These are phyloP conservation scores for Malacoraja senta DNA, from an alignment of 2,797 vertebrate genomes.

Conservation along the genomic window DNA sequence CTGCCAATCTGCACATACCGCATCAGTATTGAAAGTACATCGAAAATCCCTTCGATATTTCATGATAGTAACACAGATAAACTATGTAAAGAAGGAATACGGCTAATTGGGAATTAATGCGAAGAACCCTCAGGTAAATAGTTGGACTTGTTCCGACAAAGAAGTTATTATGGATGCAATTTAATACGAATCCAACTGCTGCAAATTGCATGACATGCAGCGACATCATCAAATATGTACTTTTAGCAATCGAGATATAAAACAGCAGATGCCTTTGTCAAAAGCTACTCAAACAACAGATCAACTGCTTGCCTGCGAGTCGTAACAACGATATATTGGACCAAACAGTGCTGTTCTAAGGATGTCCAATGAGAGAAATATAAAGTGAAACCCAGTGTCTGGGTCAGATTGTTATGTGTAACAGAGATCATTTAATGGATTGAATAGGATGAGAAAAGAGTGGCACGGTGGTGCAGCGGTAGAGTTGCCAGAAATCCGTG, in stretches of 20 bases:
- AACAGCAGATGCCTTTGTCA: background rate
- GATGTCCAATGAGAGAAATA: background rate
- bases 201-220: background rate
- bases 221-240: background rate
- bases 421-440: background rate
- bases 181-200: background rate
- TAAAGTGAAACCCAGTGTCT: background rate
- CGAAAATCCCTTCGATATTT: background rate
- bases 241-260: background rate
- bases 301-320: background rate
- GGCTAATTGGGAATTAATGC: background rate
- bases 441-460: background rate
- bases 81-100: background rate
- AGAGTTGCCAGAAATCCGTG: too few relatives aligned
- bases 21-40: background rate
- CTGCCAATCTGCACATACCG: background rate
- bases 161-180: constrained; percentile 2
- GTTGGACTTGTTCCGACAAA: background rate
- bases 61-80: background rate
- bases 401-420: background rate
- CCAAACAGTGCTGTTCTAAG: background rate
- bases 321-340: background rate
- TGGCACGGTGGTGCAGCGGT: too few relatives aligned
- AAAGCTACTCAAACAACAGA: background rate
- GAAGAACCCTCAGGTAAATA: background rate